Conservation (phyloP, 2,888 invertebrate genomes). For the Meganola albula region DNA sequence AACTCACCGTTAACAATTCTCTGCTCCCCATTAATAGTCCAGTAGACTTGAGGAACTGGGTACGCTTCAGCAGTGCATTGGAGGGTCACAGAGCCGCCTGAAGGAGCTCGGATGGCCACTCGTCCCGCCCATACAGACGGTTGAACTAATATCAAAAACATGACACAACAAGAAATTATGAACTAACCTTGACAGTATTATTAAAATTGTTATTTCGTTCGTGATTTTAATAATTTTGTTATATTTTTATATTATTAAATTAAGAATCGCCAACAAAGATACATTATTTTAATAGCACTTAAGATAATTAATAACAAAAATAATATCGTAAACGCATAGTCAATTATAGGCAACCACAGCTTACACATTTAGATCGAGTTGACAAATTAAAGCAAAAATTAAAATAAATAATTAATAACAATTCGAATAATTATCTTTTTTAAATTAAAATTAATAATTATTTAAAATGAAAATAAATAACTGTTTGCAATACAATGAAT, state of each 20-base stretch:
- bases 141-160: slow-evolving; percentile 78
- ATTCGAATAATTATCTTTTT: not conserved
- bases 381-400: no score
- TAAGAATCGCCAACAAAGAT: no score
- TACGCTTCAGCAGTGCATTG: slow-evolving; percentile 86
- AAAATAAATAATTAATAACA: no score
- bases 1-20: slow-evolving; percentile 79
- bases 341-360: no score
- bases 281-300: no score
- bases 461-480: not conserved
- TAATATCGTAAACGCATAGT: not conserved
- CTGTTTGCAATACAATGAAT: not conserved
- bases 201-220: no score
- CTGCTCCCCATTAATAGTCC: slow-evolving; percentile 82
- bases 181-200: no score
- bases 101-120: slow-evolving; percentile 82
- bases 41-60: slow-evolving; percentile 85
- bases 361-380: no score
- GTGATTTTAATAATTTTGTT: no score
- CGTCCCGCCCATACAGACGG: slow-evolving; percentile 86
- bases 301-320: no score
- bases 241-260: no score
- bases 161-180: no score
- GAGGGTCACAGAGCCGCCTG: slow-evolving; percentile 81
- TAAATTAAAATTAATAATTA: not conserved